Conservation (phyloP, 2,888 invertebrate species). For the Acanthosepion esculentum region DNA sequence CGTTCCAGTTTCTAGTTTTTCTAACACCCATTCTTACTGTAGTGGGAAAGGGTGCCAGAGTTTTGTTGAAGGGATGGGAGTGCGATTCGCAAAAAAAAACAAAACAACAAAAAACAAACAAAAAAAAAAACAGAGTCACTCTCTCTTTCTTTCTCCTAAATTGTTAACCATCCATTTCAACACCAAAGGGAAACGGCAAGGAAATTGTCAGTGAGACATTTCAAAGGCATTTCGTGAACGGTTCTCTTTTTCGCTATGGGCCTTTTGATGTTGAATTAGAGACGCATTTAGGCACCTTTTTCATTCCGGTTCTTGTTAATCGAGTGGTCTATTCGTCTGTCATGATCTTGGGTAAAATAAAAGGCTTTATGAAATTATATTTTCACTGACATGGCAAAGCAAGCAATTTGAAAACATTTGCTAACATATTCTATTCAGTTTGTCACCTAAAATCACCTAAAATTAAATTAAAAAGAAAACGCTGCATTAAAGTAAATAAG, state of each 20-base stretch:
- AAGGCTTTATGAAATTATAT: not conserved
- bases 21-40: conserved; percentile 15
- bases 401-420: not conserved
- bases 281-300: not conserved
- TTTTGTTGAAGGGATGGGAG: not conserved
- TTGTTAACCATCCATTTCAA: not conserved
- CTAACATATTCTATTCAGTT: no score
- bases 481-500: no score
- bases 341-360: not conserved
- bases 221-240: not conserved
- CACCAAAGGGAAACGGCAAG: not conserved
- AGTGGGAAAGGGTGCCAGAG: not conserved
- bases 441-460: no score
- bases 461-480: no score
- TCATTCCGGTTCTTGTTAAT: not conserved
- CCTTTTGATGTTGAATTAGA: not conserved
- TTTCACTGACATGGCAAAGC: not conserved
- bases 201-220: not conserved
- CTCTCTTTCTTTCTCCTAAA: not conserved
- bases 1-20: conserved; percentile 33
- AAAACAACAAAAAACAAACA: not conserved
- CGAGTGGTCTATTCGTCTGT: not conserved
- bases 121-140: no score
- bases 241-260: not conserved
- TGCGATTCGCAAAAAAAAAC: not conserved